A percentile compares a stretch with the other conserved stretches of the same genome.
These are phyloP conservation scores for Drosophila cardini DNA, from an alignment of 1,140 invertebrate genomes.

Conservation along the genomic window DNA sequence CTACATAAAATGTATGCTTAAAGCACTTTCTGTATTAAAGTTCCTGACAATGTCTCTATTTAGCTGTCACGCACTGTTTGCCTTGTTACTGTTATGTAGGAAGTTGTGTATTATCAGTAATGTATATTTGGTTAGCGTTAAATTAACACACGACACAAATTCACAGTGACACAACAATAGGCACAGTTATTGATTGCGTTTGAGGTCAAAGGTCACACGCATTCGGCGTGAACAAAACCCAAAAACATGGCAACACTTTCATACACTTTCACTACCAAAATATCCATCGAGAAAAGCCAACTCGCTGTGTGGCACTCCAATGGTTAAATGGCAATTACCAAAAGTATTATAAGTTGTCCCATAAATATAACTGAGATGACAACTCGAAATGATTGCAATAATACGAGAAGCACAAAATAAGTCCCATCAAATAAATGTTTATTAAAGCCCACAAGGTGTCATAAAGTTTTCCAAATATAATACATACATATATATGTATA, in stretches of 20 bases:
- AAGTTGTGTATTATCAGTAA: not conserved
- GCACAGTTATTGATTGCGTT: conserved; percentile 43
- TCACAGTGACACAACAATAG: conserved; percentile 24
- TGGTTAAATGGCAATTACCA: conserved; percentile 30
- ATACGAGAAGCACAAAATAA: not conserved
- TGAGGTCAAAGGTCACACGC: conserved; percentile 26
- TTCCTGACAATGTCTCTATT: not conserved
- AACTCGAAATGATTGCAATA: conserved; percentile 9
- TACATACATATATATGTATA: too few relatives aligned
- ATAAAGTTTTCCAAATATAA: not conserved
- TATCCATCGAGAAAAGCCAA: not conserved
- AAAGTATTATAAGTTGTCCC: conserved; percentile 34
- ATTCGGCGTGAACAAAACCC: conserved; percentile 3
- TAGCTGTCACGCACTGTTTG: conserved; percentile 17
- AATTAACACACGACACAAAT: conserved; percentile 26
- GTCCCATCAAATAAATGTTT: conserved; percentile 13
- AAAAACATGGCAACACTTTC: conserved; percentile 18
- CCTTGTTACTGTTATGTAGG: conserved; percentile 1
- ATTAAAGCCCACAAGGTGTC: conserved; percentile 24
- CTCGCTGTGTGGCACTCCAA: conserved; percentile 10
- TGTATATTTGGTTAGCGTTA: conserved; percentile 4
- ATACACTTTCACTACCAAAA: conserved; percentile 12
- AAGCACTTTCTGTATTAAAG: not conserved
- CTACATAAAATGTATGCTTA: not conserved
- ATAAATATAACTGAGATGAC: conserved; percentile 23